Conservation (phyloP, 2,797 vertebrate genomes). For the Molossus molossus region DNA sequence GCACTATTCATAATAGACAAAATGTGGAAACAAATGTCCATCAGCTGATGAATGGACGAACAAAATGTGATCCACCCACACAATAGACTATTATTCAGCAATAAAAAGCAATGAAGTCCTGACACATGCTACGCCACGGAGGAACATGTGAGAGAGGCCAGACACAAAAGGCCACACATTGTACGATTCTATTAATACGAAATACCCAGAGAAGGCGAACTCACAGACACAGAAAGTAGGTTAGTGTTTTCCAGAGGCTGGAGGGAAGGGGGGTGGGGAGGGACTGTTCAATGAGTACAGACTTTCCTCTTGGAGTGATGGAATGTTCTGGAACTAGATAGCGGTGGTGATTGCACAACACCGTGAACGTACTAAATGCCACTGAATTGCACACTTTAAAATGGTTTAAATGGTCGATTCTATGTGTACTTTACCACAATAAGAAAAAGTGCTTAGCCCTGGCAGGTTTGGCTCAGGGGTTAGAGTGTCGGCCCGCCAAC, state of each 20-base stretch:
- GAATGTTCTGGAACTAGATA: conserved; percentile 8
- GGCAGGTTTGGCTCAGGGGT: no score
- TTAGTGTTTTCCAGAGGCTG: not conserved
- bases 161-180: not conserved
- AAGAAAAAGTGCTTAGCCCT: not conserved
- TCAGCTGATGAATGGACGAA: not conserved
- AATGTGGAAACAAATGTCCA: not conserved
- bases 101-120: not conserved
- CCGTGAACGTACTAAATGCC: not conserved
- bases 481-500: no score
- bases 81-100: not conserved
- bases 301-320: not conserved
- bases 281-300: not conserved
- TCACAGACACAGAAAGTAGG: not conserved
- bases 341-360: not conserved
- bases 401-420: not conserved
- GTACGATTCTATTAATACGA: not conserved
- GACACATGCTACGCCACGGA: fast-evolving
- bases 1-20: not conserved
- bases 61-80: not conserved
- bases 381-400: not conserved
- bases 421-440: not conserved
- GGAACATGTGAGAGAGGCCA: not conserved
- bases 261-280: not conserved
- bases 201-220: not conserved